These are phyloP conservation scores for Parelbella ahira DNA, from an alignment of 2,888 invertebrate species.

Conservation along the genomic window DNA sequence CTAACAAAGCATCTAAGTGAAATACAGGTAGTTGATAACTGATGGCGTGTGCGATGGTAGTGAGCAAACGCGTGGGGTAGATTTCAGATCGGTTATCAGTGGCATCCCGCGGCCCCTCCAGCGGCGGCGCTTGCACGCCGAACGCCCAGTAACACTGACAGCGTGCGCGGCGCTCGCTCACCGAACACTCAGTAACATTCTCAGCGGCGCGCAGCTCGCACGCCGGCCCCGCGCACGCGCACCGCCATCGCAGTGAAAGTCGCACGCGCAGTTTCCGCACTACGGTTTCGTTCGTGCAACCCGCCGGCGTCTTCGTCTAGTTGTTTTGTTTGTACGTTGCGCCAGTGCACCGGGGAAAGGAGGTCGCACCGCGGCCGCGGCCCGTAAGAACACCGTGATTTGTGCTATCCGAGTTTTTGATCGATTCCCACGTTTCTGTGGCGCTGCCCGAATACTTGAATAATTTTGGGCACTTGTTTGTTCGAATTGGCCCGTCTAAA, in stretches of 20 bases:
- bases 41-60: no score
- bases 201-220: conserved; percentile 64
- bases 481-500: conserved; percentile 2
- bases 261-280: conserved; percentile 65
- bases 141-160: no score
- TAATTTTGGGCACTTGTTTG: conserved; percentile 9
- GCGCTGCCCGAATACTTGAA: conserved; percentile 45
- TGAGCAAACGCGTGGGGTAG: conserved; percentile 45
- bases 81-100: conserved; percentile 53
- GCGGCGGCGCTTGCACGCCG: no score
- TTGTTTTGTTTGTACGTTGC: conserved; percentile 75
- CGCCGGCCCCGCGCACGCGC: conserved; percentile 57
- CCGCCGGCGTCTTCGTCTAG: conserved; percentile 72
- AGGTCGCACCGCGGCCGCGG: conserved; percentile 66
- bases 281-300: conserved; percentile 60
- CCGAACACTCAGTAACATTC: no score
- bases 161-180: no score
- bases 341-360: conserved; percentile 77
- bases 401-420: conserved; percentile 46
- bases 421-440: conserved; percentile 55
- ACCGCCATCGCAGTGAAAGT: conserved; percentile 62
- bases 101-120: conserved; percentile 38
- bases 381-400: conserved; percentile 60
- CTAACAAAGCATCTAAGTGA: no score
- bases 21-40: no score